Conservation (phyloP, 2,113 vertebrate genomes). For the Microcebus ravelobensis region DNA sequence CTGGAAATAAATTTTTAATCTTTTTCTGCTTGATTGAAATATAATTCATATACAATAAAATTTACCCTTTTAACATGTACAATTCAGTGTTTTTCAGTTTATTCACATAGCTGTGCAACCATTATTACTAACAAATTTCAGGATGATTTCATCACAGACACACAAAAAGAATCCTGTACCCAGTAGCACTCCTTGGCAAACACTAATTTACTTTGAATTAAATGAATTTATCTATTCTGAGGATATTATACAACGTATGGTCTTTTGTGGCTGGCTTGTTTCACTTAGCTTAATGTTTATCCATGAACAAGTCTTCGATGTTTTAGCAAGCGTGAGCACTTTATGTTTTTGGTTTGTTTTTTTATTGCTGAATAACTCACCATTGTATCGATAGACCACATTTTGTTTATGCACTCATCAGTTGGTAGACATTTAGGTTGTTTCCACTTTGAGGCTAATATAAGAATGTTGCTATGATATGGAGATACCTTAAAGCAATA, state of each 20-base stretch:
- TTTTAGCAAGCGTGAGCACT: neutral
- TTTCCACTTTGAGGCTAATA: neutral
- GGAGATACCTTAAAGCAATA: too few species aligned
- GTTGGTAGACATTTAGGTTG: neutral
- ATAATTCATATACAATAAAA: neutral
- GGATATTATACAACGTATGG: neutral
- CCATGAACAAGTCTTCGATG: neutral
- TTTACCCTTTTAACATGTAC: neutral
- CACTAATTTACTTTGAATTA: neutral
- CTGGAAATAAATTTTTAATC: neutral
- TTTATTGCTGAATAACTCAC: neutral
- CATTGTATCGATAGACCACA: neutral
- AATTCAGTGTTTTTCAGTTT: neutral
- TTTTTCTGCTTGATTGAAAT: neutral
- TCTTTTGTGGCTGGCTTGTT: neutral
- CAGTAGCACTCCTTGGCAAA: neutral
- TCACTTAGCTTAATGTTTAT: neutral
- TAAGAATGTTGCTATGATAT: too few species aligned
- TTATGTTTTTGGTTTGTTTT: neutral
- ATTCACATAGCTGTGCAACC: neutral
- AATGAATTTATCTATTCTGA: neutral
- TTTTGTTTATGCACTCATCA: neutral
- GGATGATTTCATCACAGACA: neutral
- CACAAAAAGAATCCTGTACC: neutral
- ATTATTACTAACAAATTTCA: neutral